These are phyloP conservation scores for Abrostola tripartita DNA, from an alignment of 2,888 invertebrate genomes.

Conservation along the genomic window DNA sequence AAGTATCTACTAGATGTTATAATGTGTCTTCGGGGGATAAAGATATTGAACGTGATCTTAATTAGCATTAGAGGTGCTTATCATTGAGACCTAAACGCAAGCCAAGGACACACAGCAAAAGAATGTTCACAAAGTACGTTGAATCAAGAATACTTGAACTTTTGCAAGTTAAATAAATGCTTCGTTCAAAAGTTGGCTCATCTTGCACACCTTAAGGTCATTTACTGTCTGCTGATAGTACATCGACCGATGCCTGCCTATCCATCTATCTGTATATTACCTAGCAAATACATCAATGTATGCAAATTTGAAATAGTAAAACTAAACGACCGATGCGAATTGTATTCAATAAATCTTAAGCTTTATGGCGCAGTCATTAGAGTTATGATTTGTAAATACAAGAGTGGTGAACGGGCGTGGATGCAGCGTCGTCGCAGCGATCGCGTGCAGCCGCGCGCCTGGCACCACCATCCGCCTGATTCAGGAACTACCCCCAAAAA, in stretches of 20 bases:
- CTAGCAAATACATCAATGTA: constrained; percentile 54
- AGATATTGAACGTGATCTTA: background rate
- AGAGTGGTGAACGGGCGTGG: constrained; percentile 62
- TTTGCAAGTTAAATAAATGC: background rate
- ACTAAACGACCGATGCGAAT: constrained; percentile 60
- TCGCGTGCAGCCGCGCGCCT: constrained; percentile 86
- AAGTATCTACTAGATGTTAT: no score
- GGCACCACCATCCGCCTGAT: constrained; percentile 85
- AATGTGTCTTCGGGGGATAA: no score
- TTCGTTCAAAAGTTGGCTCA: constrained; percentile 30
- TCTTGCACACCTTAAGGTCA: constrained; percentile 26
- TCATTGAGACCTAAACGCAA: background rate
- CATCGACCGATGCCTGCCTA: constrained; percentile 32
- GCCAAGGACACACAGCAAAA: background rate
- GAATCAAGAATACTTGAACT: background rate
- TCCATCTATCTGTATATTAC: constrained; percentile 24
- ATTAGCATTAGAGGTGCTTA: background rate
- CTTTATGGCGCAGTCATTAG: constrained; percentile 67
- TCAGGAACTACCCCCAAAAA: constrained; percentile 80
- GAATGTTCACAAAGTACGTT: background rate
- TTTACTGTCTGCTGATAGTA: constrained; percentile 35
- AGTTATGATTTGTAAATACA: constrained; percentile 69
- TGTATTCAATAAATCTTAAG: constrained; percentile 65
- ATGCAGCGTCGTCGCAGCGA: constrained; percentile 72
- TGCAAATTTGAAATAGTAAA: constrained; percentile 66